Percentiles rank a stretch among this genome's conserved stretches.
Evolutionary conservation across 2,888 invertebrate genomes (phyloP).

Genomic region (Cephus rjabovi): DNA sequence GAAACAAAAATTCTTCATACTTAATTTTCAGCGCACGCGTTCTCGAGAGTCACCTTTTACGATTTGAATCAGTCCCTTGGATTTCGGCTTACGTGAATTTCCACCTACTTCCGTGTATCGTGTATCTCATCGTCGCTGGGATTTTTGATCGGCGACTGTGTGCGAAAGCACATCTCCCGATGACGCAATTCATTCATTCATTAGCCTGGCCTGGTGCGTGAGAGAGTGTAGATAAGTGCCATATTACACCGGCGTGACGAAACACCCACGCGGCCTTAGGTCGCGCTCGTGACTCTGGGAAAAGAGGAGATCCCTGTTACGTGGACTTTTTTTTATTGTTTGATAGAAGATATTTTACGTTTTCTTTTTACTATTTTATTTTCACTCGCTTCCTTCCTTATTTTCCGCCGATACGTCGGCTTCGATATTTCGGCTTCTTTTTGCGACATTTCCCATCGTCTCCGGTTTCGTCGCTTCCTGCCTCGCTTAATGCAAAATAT

Average conservation of each 20-base stretch:
- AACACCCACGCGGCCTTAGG: constrained; percentile 14
- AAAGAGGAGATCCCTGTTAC: background rate
- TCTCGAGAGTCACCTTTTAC: background rate
- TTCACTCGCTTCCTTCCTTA: background rate
- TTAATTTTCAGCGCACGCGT: background rate
- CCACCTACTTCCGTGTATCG: background rate
- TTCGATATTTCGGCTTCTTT: background rate
- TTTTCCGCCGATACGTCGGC: background rate
- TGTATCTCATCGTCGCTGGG: constrained; percentile 20
- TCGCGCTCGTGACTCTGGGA: constrained; percentile 26
- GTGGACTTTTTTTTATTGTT: background rate
- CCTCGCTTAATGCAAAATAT: background rate
- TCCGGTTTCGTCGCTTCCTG: background rate
- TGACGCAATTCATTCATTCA: constrained; percentile 63
- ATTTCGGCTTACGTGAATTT: background rate
- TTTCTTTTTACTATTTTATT: background rate
- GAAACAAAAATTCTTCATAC: background rate
- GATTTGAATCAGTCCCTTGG: background rate
- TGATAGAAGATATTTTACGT: too few species aligned
- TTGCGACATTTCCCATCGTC: background rate
- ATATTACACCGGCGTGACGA: constrained; percentile 17
- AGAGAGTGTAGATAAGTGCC: constrained; percentile 39
- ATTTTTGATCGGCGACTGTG: constrained; percentile 38
- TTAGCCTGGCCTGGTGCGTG: constrained; percentile 34
- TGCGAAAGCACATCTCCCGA: constrained; percentile 40